Base-by-base conservation (phyloP, 2,797 vertebrate species). In the Lophotriccus pileatus region DNA sequence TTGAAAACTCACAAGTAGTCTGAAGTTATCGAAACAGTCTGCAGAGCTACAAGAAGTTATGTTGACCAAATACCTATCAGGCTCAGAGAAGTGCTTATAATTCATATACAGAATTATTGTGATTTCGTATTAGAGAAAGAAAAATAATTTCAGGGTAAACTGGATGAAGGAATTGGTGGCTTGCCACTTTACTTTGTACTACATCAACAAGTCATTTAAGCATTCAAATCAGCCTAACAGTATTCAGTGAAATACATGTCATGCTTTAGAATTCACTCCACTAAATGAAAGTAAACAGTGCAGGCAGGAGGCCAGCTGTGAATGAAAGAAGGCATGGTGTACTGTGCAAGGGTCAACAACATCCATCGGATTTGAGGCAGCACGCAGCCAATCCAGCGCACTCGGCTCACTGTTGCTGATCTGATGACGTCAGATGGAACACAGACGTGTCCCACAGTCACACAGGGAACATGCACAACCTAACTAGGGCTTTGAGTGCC, bases 241-340 rank as follows among this genome's bases (percentile, higher is more conserved):
- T 12, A 82, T 32, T 63, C 74, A 87, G n/a, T 52, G 23, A 87
- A 89, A 88, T n/a, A 69, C 28, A 78, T 1, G 27, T 12, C 50
- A 91, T 16, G 46, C 39, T 87, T 75, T 67, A 84, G 32, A 43
- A 81, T 81, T 91, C 73, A 73, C n/a, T 69, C 55, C 36, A 37
- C 44, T 78, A 82, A 88, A 46, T 12, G 27, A 19, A 89, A 92
- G 68, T 20, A 92, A 91, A 68, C 43, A 91, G 69, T 25, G 7
- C 59, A 88, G 66, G 74, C 62, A 90, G 82, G 86, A 92, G 93
- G 87, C 3, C 83, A 93, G 80, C 58, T 89, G 67, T 75, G 86
- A 95, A 76, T 25, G 39, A 76, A 64, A 39, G 77, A 30, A 73
- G 32, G 55, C 66, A 84, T 1, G 7, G 52, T 39, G 74, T 83